Evolutionary conservation across 1,140 invertebrate genomes (phyloP), one percentile per base, ranked within the genome.

Genomic region (Archivesica marissinica): DNA sequence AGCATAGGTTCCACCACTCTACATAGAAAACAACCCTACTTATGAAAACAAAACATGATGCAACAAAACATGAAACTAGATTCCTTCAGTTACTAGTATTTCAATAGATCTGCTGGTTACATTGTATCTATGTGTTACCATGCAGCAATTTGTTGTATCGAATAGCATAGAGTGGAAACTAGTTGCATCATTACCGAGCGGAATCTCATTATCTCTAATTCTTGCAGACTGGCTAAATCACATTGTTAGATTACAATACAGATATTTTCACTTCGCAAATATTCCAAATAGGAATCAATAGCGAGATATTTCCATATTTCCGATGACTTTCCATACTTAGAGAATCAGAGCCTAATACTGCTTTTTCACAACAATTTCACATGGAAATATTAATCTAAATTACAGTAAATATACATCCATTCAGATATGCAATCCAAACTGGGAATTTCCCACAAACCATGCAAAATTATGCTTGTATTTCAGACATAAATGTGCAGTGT

Each of bases 191-290:
- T 81, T 50, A 59, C 79, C 39, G 41, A 44, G 66, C 52, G 59
- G 64, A 79, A 56, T 81, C 54, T 81, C 79, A 81, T 81, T 81
- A 81, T 72, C 13, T 28, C 59, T 72, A 54, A 81, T 81, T 81
- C 54, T 35, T 72, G 38, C 41, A 59, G 33, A 56, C 50, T 9
- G 44, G 35, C 61, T 81, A 81, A 81, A 81, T 81, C 79, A 81
- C 79, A 81, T 72, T 81, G 79, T 81, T 81, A 81, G 64, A 70
- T 72, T 68, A 81, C 44, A 72, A 70, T 52, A 30, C 41, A 72
- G 66, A 72, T 81, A 81, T 66, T 81, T 70, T 76, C 74, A 76
- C 50, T 41, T 39, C 54, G 47, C 30, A 54, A 56, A 50, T 76
- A 72, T 72, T 41, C 20, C n/a, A n/a, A 44, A 38, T n/a, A n/a